Evolutionary conservation across 2,888 invertebrate species (phyloP).

Genomic region (Tetranychus piercei): DNA sequence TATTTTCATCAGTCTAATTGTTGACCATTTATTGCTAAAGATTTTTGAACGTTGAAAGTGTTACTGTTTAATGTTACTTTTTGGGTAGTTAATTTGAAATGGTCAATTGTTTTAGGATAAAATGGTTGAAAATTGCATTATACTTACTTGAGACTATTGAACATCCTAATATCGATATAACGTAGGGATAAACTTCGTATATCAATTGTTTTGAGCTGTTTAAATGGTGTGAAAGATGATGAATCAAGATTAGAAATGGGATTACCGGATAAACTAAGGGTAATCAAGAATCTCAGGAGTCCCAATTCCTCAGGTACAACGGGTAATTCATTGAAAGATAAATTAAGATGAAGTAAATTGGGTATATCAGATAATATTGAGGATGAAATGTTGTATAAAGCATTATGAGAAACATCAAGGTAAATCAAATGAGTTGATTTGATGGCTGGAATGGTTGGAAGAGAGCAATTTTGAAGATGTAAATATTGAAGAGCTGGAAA

Average conservation of each 20-base stretch:
- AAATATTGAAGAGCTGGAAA: not conserved
- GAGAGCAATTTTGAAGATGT: not conserved
- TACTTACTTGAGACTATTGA: constrained; percentile 26
- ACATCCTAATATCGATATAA: constrained; percentile 25
- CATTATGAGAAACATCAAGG: constrained; percentile 5
- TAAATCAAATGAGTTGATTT: not conserved
- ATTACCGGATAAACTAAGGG: constrained; percentile 50
- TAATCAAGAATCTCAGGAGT: not conserved
- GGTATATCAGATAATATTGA: not conserved
- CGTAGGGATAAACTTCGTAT: constrained; percentile 26
- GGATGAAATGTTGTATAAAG: not conserved
- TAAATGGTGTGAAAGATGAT: constrained; percentile 40
- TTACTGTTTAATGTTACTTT: not conserved
- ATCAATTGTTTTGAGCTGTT: constrained; percentile 52
- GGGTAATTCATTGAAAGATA: not conserved
- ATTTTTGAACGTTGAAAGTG: not conserved
- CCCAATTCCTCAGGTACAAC: constrained; percentile 7
- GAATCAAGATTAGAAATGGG: constrained; percentile 42
- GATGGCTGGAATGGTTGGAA: not conserved
- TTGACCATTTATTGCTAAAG: not conserved
- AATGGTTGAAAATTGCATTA: not conserved
- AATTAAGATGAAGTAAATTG: constrained; percentile 3
- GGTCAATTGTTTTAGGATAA: too few relatives aligned
- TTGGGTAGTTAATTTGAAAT: too few relatives aligned
- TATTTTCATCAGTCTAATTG: not conserved